Base-by-base conservation (phyloP, 1,140 invertebrate species). In the Atta cephalotes region DNA sequence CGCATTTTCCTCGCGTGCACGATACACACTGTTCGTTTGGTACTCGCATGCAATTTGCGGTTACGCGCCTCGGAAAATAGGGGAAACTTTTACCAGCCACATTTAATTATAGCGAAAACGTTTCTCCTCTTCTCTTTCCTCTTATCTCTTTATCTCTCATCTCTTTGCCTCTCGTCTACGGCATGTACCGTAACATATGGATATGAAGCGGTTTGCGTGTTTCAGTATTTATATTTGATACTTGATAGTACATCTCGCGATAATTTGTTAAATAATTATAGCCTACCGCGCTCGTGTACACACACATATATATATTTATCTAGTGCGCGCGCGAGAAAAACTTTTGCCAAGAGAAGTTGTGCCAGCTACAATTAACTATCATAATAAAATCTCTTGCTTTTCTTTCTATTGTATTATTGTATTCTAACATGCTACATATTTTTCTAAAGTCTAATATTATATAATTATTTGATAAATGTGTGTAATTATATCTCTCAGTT, bases 61-160 rank as follows among this genome's bases (percentile, higher is more conserved):
- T 14, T 74, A 84, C 39, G 80, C 80, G 80, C 28, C 25, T 84
- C 56, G 70, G 70, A 76, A 84, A 84, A 84, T 84, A 62, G 21
- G 58, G 70, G 58, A 84, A 76, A 84, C 70, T 76, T 84, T 84
- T 84, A 76, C 35, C 80, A 76, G 45, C 25, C 56, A 74, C 56
- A 76, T 84, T 84, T 84, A 84, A 84, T 84, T 84, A 76, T 82
- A 49, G 80, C 70, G 56, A 60, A 74, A 82, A 21, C 28, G 63
- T 65, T 87, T 66, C 28, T 49, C 39, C 39, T 51, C 56, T 85
- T 25, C 58, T 51, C 21, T 66, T 68, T 10, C 16, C 74, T 14
- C 25, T 68, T 31, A 31, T 81, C 25, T 60, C 66, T 70, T 70
- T 70, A 70, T 28, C 66, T 70, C n/a, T 21, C 66, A 21, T 70